Base-by-base conservation (phyloP, 2,797 vertebrate species). In the Astyanax mexicanus region DNA sequence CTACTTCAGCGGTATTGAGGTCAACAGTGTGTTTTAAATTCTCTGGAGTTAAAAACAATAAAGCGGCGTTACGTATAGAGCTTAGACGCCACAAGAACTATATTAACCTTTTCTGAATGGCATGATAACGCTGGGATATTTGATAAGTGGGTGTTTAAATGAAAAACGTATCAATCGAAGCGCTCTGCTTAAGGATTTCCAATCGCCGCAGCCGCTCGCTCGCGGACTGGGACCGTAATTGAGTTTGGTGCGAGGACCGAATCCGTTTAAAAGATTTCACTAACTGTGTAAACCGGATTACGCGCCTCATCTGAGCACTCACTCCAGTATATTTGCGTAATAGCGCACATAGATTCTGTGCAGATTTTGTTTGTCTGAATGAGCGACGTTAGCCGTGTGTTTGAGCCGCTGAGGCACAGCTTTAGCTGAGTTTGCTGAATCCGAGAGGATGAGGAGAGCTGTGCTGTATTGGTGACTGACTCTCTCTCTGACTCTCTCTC, bases 11-110 rank as follows among this genome's bases (percentile, higher is more conserved):
- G 68, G 27, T 51, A 78, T 83, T 72, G 66, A 83, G 84, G 77
- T 85, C 80, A 83, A 81, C 70, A 71, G 54, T 69, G 49, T 66
- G 40, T 80, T 74, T 75, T 55, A 69, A 70, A 74, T 69, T 76
- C 70, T 70, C 70, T 70, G 27, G 42, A 67, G 23, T 65, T 27
- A 54, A 57, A 81, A 80, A 81, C 57, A 75, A 79, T 70, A 75
- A 74, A 66, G 49, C 27, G 62, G 72, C 3, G 47, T 68, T 77
- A 47, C 54, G 57, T 77, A 68, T 78, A 70, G 69, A 84, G 61
- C 54, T n/a, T 25, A 51, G 37, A 74, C 44, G 51, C 29, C 37
- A 29, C 10, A 65, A 38, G 74, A 78, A 73, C 62, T 78, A 66
- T 72, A 77, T 84, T 60, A 83, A 85, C 74, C 45, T 64, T 72